A percentile compares a stretch with the other conserved stretches of the same genome.
Evolutionary conservation across 2,888 invertebrate species (phyloP).

Genomic region (Mimachlamys varia): DNA sequence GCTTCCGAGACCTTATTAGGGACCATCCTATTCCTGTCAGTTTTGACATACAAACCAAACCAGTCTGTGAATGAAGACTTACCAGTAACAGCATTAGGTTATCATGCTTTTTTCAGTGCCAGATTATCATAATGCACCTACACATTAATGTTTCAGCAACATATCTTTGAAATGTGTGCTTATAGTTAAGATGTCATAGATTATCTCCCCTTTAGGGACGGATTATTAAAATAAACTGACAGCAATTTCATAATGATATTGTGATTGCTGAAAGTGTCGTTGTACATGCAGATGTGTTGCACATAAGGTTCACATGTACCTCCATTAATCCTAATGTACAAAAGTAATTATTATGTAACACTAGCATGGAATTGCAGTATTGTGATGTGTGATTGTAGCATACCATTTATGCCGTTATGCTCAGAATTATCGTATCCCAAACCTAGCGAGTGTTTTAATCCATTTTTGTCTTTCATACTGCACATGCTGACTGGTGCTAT

Average conservation of each 20-base stretch:
- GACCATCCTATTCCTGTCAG: not conserved
- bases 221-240: too few relatives aligned
- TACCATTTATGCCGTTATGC: not conserved
- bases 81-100: not conserved
- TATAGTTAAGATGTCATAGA: too few relatives aligned
- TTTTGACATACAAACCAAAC: not conserved
- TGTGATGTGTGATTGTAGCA: not conserved
- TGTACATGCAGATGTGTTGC: too few relatives aligned
- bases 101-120: not conserved
- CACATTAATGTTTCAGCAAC: too few relatives aligned
- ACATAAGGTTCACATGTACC: too few relatives aligned
- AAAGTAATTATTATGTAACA: not conserved
- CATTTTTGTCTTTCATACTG: not conserved
- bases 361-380: not conserved
- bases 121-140: too few relatives aligned
- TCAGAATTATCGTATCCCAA: not conserved
- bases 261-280: too few relatives aligned
- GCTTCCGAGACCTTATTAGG: not conserved
- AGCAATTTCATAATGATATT: too few relatives aligned
- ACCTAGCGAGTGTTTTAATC: conserved; percentile 1
- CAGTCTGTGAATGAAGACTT: not conserved
- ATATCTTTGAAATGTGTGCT: too few relatives aligned
- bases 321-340: not conserved
- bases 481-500: conserved; percentile 19
- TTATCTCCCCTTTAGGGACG: too few relatives aligned